Evolutionary conservation across 2,888 invertebrate genomes (phyloP).

Genomic region (Acronicta alni): DNA sequence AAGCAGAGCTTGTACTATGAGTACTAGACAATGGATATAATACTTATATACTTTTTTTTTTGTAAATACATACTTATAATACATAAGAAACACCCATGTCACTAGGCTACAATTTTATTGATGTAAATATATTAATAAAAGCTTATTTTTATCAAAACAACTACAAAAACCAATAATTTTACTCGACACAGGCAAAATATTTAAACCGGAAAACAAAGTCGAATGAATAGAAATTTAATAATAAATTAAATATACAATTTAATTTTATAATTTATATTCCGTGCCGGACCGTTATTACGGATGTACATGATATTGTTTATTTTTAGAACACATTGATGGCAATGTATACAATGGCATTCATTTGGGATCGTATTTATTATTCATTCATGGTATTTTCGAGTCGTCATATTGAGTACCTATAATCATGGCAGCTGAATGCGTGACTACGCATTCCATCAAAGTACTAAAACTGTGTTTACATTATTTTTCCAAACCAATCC

Average conservation of each 20-base stretch:
- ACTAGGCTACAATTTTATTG: too few relatives aligned
- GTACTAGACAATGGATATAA: too few relatives aligned
- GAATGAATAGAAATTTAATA: conserved; percentile 4
- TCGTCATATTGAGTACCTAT: conserved; percentile 17
- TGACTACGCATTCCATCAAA: conserved; percentile 37
- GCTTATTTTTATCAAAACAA: neutral
- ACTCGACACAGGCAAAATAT: conserved; percentile 6
- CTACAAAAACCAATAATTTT: neutral
- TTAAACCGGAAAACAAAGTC: conserved; percentile 25
- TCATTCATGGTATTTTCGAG: conserved; percentile 27
- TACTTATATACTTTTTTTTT: too few relatives aligned
- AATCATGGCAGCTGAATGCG: conserved; percentile 17
- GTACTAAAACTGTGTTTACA: neutral
- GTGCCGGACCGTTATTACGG: conserved; percentile 14
- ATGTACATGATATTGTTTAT: conserved; percentile 20
- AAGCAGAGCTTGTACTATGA: too few relatives aligned
- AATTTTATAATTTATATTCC: conserved; percentile 20
- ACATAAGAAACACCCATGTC: too few relatives aligned
- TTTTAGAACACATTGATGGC: conserved; percentile 26
- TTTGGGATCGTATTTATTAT: conserved; percentile 32
- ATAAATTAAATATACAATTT: conserved; percentile 10
- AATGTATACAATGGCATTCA: conserved; percentile 19
- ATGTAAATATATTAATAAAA: neutral
- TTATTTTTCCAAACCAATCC: too few relatives aligned
- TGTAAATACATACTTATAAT: too few relatives aligned